These are phyloP conservation scores for Zygogramma bicolorata DNA, from an alignment of 2,888 invertebrate species.

Conservation along the genomic window DNA sequence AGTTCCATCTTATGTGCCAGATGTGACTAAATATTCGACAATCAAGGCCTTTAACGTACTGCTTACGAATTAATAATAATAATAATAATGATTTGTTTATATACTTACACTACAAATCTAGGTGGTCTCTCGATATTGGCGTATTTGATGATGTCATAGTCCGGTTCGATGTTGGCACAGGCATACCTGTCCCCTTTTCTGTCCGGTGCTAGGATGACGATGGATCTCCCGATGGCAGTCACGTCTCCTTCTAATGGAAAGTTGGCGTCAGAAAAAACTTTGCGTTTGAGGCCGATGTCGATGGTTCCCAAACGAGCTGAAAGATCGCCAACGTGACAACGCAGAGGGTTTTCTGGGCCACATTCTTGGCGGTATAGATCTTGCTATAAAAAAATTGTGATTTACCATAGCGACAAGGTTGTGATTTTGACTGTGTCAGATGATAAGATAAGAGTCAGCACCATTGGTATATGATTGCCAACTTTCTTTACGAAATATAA, in stretches of 20 bases:
- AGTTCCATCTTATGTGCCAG: too few species aligned
- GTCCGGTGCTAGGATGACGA: conserved; percentile 86
- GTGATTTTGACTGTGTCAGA: too few species aligned
- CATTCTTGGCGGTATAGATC: conserved; percentile 90
- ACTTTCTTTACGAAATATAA: too few species aligned
- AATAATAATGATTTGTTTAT: too few species aligned
- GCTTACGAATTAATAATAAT: too few species aligned
- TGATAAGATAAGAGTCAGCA: too few species aligned
- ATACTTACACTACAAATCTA: conserved; percentile 85
- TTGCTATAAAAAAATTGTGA: conserved; percentile 74
- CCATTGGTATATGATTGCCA: too few species aligned
- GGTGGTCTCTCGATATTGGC: conserved; percentile 89
- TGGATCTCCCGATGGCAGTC: conserved; percentile 85
- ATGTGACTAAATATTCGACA: too few species aligned
- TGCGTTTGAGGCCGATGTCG: conserved; percentile 81
- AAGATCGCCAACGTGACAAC: conserved; percentile 93
- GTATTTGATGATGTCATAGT: conserved; percentile 91
- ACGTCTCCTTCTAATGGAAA: conserved; percentile 85
- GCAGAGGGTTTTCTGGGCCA: conserved; percentile 85
- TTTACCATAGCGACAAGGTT: too few species aligned
- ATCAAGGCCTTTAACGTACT: too few species aligned
- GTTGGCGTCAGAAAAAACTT: conserved; percentile 87
- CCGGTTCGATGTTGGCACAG: conserved; percentile 92
- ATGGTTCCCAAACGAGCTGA: conserved; percentile 88
- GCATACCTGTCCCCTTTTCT: conserved; percentile 80